A percentile compares a stretch with the other conserved stretches of the same genome.
phyloP scores from a whole-genome alignment of 1,140 invertebrate genomes.

The Zelostemma sp. region DNA sequence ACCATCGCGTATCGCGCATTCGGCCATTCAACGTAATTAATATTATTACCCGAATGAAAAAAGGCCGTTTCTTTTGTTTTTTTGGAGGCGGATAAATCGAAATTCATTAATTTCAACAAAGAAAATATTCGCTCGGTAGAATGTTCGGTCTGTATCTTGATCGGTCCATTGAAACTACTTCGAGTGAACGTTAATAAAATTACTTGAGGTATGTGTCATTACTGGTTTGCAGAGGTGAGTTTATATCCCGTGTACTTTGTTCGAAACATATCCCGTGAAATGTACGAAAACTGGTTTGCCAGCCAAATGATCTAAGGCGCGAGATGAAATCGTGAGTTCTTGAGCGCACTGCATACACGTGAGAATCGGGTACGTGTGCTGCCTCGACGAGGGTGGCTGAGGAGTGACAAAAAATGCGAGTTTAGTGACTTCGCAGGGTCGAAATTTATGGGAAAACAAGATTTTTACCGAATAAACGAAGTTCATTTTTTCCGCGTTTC shows the following conservation, averaged over 20 bases:
- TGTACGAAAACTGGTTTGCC: slow-evolving; percentile 57
- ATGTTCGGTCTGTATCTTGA: too few species aligned
- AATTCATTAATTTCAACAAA: too few species aligned
- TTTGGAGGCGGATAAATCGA: too few species aligned
- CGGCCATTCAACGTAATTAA: neutral
- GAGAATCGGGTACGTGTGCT: neutral
- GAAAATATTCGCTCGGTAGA: too few species aligned
- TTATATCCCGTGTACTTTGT: slow-evolving; percentile 49
- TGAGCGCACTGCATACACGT: neutral
- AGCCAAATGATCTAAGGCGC: slow-evolving; percentile 21
- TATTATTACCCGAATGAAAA: slow-evolving; percentile 8
- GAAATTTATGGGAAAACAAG: too few species aligned
- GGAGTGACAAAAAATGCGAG: slow-evolving; percentile 16
- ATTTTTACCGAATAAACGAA: too few species aligned
- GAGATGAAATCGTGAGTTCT: slow-evolving; percentile 51
- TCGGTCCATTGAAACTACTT: too few species aligned
- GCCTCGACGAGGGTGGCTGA: slow-evolving; percentile 1
- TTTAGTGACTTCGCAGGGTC: neutral
- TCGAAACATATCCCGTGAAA: slow-evolving; percentile 51
- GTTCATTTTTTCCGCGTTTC: neutral
- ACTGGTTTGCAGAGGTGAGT: slow-evolving; percentile 11
- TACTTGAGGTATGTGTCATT: neutral
- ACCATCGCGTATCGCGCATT: slow-evolving; percentile 1
- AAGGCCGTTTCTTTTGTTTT: too few species aligned
- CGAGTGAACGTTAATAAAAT: neutral